Conservation (phyloP, 2,113 vertebrate genomes). For the Aphelocoma coerulescens region DNA sequence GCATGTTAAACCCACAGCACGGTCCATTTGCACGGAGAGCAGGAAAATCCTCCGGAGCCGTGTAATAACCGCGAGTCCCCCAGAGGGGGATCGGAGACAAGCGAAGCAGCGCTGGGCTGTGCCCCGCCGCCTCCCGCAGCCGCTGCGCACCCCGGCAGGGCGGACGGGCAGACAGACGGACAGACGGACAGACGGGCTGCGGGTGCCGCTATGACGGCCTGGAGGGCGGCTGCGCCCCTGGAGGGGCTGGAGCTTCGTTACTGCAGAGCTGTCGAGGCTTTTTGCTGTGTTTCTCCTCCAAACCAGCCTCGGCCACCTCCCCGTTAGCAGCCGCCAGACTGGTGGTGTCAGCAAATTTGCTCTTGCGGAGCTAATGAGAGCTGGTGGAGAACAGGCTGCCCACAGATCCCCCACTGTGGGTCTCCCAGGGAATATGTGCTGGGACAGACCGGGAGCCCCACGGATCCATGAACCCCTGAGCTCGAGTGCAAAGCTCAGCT, state of each 20-base stretch:
- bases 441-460: neutral
- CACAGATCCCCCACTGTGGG: neutral
- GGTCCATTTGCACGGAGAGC: neutral
- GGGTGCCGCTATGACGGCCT: neutral
- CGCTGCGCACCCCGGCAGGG: neutral
- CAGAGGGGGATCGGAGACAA: neutral
- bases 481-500: rapidly evolving
- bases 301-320: neutral
- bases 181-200: neutral
- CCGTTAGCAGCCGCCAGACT: neutral
- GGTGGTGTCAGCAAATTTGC: neutral
- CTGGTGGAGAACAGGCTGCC: neutral
- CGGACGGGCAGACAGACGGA: neutral
- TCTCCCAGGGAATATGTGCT: neutral
- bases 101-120: neutral
- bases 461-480: rapidly evolving
- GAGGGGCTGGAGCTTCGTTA: neutral
- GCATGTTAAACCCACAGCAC: neutral
- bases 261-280: neutral
- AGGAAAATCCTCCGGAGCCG: neutral
- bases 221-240: neutral
- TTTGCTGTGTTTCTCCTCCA: neutral
- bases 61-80: neutral
- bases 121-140: neutral
- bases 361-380: neutral